Conservation (phyloP, 1,140 invertebrate species). For the Zaprionus ghesquierei region DNA sequence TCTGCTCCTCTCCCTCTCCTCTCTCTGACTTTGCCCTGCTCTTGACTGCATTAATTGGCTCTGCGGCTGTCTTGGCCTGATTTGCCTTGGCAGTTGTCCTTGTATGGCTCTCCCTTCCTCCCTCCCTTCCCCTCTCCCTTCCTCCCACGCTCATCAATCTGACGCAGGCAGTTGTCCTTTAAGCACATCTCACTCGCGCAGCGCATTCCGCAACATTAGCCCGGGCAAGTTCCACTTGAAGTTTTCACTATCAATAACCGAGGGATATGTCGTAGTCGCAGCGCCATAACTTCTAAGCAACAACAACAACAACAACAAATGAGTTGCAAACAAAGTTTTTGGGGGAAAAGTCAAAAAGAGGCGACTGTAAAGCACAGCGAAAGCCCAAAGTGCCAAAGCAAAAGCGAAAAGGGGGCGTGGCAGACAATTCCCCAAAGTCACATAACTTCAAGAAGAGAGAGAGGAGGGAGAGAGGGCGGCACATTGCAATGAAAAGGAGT, state of each 20-base stretch:
- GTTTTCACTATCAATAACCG: constrained; percentile 76
- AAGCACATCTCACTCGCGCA: constrained; percentile 5
- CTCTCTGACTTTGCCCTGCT: not conserved
- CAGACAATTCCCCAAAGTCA: constrained; percentile 74
- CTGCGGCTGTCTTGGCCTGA: constrained; percentile 8
- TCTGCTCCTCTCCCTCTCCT: not conserved
- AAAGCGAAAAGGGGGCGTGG: constrained; percentile 28
- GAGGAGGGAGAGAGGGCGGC: not conserved
- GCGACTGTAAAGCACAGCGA: constrained; percentile 42
- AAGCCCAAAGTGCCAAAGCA: constrained; percentile 55
- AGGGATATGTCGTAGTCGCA: constrained; percentile 42
- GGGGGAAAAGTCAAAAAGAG: constrained; percentile 42
- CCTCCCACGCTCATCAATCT: not conserved
- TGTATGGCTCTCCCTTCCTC: not conserved
- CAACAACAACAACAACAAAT: constrained; percentile 20
- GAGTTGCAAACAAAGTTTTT: constrained; percentile 49
- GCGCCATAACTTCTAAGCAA: constrained; percentile 27
- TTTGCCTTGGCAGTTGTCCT: not conserved
- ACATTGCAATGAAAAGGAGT: constrained; percentile 50
- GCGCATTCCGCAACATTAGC: constrained; percentile 67
- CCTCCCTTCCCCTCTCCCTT: not conserved
- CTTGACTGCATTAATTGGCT: constrained; percentile 36
- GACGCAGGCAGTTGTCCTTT: constrained; percentile 4
- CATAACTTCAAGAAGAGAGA: constrained; percentile 66
- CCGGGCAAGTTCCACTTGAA: constrained; percentile 55